Conservation (phyloP, 2,888 invertebrate species). For the Eustalomyia histrio region DNA sequence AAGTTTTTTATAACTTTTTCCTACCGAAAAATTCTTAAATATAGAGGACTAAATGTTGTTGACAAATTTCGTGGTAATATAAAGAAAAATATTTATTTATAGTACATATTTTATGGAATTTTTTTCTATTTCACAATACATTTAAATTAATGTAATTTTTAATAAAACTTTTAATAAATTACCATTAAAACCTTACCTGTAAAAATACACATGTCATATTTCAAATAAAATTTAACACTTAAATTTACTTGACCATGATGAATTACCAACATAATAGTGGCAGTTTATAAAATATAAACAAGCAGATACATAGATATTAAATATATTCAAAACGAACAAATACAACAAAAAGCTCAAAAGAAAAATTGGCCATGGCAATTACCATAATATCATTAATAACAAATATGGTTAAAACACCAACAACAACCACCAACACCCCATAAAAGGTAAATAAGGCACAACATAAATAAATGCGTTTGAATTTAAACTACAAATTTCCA, state of each 20-base stretch:
- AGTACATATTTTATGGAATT: too few relatives aligned
- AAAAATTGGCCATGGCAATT: conserved; percentile 47
- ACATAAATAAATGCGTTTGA: conserved; percentile 7
- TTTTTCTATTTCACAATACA: too few relatives aligned
- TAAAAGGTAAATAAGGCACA: conserved; percentile 20
- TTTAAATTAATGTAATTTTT: too few relatives aligned
- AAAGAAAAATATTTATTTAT: too few relatives aligned
- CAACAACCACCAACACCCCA: conserved; percentile 19
- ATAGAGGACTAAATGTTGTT: too few relatives aligned
- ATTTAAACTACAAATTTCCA: not conserved
- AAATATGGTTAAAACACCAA: conserved; percentile 22
- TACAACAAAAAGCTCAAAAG: conserved; percentile 19
- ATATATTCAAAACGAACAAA: not conserved
- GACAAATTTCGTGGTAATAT: too few relatives aligned
- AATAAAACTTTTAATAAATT: not conserved
- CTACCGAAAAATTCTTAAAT: too few relatives aligned
- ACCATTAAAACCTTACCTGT: not conserved
- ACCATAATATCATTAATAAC: conserved; percentile 40
- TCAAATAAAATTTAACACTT: conserved; percentile 1
- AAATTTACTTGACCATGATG: conserved; percentile 7
- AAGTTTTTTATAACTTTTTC: too few relatives aligned
- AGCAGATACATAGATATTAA: not conserved
- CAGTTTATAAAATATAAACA: not conserved
- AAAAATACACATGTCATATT: not conserved
- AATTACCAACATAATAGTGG: conserved; percentile 1